Evolutionary conservation across 53 echinoderm and acorn worm genomes (phyloP).

Genomic region (Luidia sarsii): DNA sequence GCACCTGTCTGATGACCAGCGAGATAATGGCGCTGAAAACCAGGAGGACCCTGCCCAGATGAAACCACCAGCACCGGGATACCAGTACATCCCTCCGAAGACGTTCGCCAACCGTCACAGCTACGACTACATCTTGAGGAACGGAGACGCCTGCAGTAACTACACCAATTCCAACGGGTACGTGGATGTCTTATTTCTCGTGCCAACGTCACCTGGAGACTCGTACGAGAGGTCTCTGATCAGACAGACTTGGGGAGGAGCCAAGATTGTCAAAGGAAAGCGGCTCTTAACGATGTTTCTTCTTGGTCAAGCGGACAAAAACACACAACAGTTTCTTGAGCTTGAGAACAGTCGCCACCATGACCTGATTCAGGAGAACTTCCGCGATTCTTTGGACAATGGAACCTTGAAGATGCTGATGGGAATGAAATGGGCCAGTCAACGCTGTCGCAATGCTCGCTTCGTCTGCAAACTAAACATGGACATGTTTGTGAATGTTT

Average conservation of each 20-base stretch:
- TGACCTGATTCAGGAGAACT: slow-evolving; percentile 60
- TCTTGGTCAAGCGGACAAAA: neutral
- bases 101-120: neutral
- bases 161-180: neutral
- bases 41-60: no score
- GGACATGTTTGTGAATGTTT: slow-evolving; percentile 52
- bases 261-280: neutral
- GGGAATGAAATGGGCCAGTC: slow-evolving; percentile 59
- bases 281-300: slow-evolving; percentile 6
- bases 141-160: neutral
- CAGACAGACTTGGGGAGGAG: slow-evolving; percentile 8
- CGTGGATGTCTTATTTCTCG: neutral
- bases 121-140: slow-evolving; percentile 5
- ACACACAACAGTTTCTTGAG: neutral
- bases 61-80: no score
- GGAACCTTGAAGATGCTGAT: slow-evolving; percentile 52
- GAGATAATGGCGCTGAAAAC: no score
- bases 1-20: no score
- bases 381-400: slow-evolving; percentile 50
- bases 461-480: slow-evolving; percentile 52
- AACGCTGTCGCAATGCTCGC: slow-evolving; percentile 23
- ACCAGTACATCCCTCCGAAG: neutral
- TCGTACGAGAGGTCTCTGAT: neutral
- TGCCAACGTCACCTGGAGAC: neutral
- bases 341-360: slow-evolving; percentile 4